Percentiles rank a stretch among this genome's conserved stretches.
phyloP scores from a whole-genome alignment of 2,797 vertebrate species.

The Tangara arthus region DNA sequence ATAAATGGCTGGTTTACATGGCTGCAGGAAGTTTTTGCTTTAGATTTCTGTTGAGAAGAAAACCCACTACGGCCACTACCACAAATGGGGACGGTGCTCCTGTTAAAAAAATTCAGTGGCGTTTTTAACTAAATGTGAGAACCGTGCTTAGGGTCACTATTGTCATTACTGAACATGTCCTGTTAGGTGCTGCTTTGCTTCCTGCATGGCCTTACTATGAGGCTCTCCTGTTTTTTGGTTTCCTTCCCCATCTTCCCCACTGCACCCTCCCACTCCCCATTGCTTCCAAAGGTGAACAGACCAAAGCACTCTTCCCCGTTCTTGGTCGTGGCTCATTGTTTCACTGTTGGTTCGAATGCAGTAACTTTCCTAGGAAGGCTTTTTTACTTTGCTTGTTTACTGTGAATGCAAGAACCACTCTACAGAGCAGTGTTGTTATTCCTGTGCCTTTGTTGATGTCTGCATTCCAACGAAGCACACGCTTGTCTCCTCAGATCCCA shows the following conservation, averaged over 20 bases:
- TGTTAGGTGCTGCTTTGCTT: background rate
- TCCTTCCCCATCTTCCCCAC: background rate
- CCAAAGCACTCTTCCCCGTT: background rate
- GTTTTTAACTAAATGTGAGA: background rate
- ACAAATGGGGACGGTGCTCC: fast-evolving
- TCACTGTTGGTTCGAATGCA: background rate
- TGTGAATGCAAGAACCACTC: background rate
- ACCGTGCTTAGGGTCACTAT: fast-evolving
- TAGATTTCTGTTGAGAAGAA: background rate
- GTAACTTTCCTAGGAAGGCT: background rate
- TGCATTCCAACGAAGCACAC: background rate
- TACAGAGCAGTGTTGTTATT: background rate
- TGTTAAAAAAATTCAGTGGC: fast-evolving
- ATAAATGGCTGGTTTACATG: background rate
- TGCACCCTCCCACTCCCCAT: fast-evolving
- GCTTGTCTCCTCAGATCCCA: background rate
- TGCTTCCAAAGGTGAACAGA: background rate
- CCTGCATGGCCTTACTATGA: background rate
- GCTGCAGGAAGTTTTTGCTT: background rate
- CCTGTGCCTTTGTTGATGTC: background rate
- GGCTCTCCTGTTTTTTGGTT: background rate
- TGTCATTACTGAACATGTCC: background rate
- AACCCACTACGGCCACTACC: background rate
- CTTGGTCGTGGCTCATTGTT: background rate
- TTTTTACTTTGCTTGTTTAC: background rate